Evolutionary conservation across 1,140 invertebrate species (phyloP).

Genomic region (Sitobion miscanthi): DNA sequence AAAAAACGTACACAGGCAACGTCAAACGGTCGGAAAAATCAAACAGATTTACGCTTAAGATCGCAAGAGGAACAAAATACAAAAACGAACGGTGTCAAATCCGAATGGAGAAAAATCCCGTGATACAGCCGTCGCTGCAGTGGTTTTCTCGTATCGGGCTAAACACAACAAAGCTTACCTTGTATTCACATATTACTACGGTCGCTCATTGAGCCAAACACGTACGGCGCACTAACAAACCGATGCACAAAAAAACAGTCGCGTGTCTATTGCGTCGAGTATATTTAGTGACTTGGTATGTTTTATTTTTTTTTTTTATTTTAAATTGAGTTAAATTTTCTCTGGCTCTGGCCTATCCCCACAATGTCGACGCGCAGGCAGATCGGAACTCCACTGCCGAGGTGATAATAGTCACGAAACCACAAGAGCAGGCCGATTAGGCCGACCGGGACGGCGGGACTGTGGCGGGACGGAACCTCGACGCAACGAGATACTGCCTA

Average conservation of each 20-base stretch:
- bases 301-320: neutral
- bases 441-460: neutral
- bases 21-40: neutral
- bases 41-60: constrained; percentile 2
- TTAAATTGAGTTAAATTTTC: constrained; percentile 54
- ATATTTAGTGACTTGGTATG: constrained; percentile 47
- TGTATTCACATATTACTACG: constrained; percentile 48
- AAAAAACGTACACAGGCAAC: neutral
- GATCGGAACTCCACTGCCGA: constrained; percentile 26
- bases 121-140: neutral
- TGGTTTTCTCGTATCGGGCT: neutral
- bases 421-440: neutral
- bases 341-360: constrained; percentile 50
- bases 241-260: constrained; percentile 25
- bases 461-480: constrained; percentile 21
- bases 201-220: constrained; percentile 30
- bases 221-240: constrained; percentile 47
- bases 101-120: neutral
- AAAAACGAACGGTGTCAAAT: neutral
- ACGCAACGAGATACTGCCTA: neutral
- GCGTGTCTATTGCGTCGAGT: constrained; percentile 54
- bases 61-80: neutral
- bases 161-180: constrained; percentile 28
- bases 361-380: constrained; percentile 12
- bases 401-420: constrained; percentile 8